Percentiles rank a stretch among this genome's conserved stretches.
These are phyloP conservation scores for Dasypogon diadema DNA, from an alignment of 2,888 invertebrate species.

Conservation along the genomic window DNA sequence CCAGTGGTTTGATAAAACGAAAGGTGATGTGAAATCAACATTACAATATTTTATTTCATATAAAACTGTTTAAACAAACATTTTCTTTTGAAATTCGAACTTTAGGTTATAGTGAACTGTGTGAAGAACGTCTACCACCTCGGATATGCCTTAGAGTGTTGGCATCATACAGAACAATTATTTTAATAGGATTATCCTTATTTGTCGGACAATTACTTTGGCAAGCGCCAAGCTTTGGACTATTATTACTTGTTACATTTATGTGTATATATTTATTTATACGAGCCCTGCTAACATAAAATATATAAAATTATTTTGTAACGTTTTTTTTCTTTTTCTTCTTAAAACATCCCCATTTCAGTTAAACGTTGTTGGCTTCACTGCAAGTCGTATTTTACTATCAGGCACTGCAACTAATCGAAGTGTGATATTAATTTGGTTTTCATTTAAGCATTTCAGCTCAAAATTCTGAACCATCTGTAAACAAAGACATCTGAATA, in stretches of 20 bases:
- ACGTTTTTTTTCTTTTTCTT: too few relatives aligned
- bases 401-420: slow-evolving; percentile 69
- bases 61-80: too few relatives aligned
- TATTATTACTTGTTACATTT: slow-evolving; percentile 60
- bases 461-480: slow-evolving; percentile 70
- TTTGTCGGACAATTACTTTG: slow-evolving; percentile 61
- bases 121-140: slow-evolving; percentile 63
- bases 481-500: slow-evolving; percentile 37
- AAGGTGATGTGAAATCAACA: slow-evolving; percentile 57
- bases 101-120: slow-evolving; percentile 62
- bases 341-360: neutral
- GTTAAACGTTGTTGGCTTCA: neutral
- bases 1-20: slow-evolving; percentile 66
- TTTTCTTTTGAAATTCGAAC: too few relatives aligned
- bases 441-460: slow-evolving; percentile 70
- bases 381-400: slow-evolving; percentile 9
- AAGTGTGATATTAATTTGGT: slow-evolving; percentile 71
- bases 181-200: slow-evolving; percentile 59
- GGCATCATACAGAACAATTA: slow-evolving; percentile 62
- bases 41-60: neutral
- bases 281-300: slow-evolving; percentile 62
- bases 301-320: slow-evolving; percentile 30
- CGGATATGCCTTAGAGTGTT: slow-evolving; percentile 64
- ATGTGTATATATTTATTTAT: slow-evolving; percentile 61
- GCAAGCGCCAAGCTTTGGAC: slow-evolving; percentile 62